Evolutionary conservation across 2,888 invertebrate species (phyloP), one percentile per base, ranked within the genome.

Genomic region (Cephus sareptanus): DNA sequence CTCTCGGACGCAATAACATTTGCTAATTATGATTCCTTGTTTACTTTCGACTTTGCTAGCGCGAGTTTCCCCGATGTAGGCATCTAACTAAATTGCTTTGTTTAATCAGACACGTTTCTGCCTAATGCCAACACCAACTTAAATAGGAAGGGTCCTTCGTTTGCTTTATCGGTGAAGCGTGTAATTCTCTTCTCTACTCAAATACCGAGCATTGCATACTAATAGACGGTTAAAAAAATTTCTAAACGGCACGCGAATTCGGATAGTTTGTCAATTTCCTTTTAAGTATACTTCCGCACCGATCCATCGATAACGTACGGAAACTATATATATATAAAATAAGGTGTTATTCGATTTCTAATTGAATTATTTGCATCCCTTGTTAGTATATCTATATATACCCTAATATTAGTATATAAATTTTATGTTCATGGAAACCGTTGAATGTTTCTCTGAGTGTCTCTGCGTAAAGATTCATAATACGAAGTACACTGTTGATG

Each of bases 101-200:
- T 71, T 71, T 71, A 71, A 71, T 71, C 31, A 71, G 33, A 34
- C 71, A 71, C 71, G 71, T 71, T 23, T 34, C 71, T 31, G 33
- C 23, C 33, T 71, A 71, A 71, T 33, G 33, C 31, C 71, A 34
- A 15, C 30, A 34, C 23, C 6, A 71, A 71, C 71, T 71, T 71
- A 71, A 71, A 23, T 12, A 12, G 33, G 2, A 56, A 56, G 13
- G 71, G 31, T 12, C 3, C 34, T 71, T 30, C 15, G 71, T 31
- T 71, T 71, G 71, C 9, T 71, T 71, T 71, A 71, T 71, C 31
- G 12, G 71, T 33, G 31, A 34, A 71, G 31, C 71, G 71, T 71
- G 71, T 34, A 31, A 56, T 56, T 56, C 9, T 40, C 40, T 23
- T 56, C 56, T 56, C 6, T 15, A 15, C 23, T 56, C 9, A 23